Conservation (phyloP, 2,888 invertebrate genomes). For the Ophion slaviceki region DNA sequence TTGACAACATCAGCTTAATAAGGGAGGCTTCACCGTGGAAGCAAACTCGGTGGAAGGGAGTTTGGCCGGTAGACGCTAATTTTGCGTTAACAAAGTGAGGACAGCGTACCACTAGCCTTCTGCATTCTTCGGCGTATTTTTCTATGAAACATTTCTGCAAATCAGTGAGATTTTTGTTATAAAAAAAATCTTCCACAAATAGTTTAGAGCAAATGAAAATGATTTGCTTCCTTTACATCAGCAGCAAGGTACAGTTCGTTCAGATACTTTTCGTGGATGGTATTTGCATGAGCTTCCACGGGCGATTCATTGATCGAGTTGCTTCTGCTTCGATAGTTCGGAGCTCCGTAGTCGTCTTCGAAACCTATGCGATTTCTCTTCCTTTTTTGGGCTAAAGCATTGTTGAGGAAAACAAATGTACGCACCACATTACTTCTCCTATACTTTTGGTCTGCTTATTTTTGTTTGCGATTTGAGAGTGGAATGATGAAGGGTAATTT, state of each 20-base stretch:
- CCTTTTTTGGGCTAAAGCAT: constrained; percentile 11
- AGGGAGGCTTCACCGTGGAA: constrained; percentile 67
- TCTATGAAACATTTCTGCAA: constrained; percentile 44
- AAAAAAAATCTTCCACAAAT: neutral
- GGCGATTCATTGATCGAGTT: constrained; percentile 12
- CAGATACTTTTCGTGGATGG: constrained; percentile 24
- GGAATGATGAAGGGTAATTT: no score
- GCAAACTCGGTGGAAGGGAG: constrained; percentile 73
- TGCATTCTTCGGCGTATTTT: constrained; percentile 61
- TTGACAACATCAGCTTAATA: constrained; percentile 69
- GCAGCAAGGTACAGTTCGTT: constrained; percentile 56
- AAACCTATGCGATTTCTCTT: neutral
- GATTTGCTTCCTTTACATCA: constrained; percentile 44
- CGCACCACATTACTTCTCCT: neutral
- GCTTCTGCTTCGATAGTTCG: neutral
- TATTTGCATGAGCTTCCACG: neutral
- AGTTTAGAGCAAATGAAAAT: constrained; percentile 3
- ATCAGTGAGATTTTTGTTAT: constrained; percentile 63
- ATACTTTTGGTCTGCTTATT: no score
- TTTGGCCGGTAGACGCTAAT: constrained; percentile 66
- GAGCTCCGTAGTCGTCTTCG: neutral
- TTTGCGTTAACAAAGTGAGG: constrained; percentile 69
- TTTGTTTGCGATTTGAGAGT: no score
- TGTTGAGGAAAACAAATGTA: neutral
- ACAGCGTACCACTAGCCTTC: constrained; percentile 64